Base-by-base conservation (phyloP, 2,888 invertebrate species). In the Odontocolon sp. region DNA sequence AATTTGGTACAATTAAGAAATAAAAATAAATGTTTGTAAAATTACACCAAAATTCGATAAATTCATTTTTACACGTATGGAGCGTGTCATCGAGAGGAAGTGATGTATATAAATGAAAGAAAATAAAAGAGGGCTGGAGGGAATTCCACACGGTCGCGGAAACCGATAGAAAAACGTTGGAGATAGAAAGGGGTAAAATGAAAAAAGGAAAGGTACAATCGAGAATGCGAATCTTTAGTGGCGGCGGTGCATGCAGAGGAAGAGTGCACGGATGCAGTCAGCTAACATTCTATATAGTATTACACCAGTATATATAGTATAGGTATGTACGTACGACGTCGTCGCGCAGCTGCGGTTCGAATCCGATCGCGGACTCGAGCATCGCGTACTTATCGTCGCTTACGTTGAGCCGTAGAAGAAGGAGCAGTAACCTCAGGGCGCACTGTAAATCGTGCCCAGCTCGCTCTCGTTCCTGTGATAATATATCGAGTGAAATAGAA, bases 281-380 rank as follows among this genome's bases (percentile, higher is more conserved):
- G 23, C n/a, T 21, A 14, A 21, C 38, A n/a, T 70, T 63, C 47
- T 63, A 40, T 64, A 52, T 47, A 45, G 40, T 38, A 56, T 63
- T 38, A 57, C 38, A 69, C 18, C 9, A 54, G 26, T 56, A 26
- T 33, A 38, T 18, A 21, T 45, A 42, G 21, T 33, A 36, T 63
- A 57, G 31, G 31, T 40, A 23, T 50, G 45, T 68, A 85, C 88
- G 79, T 81, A 89, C 89, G 50, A 87, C 69, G 71, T 87, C 85
- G 74, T 87, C 84, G 59, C 81, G 80, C 47, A 84, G 82, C 74
- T 84, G 85, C 31, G 86, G 81, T 63, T 84, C 83, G 78, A 88
- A 89, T 21, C 84, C 86, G 70, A 88, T 83, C 47, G 87, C 87
- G 11, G 88, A 84, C 78, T 87, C 85, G 36, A 89, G 80, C 59